These are phyloP conservation scores for Tiliqua scincoides DNA, from an alignment of 2,113 vertebrate species.

Conservation along the genomic window DNA sequence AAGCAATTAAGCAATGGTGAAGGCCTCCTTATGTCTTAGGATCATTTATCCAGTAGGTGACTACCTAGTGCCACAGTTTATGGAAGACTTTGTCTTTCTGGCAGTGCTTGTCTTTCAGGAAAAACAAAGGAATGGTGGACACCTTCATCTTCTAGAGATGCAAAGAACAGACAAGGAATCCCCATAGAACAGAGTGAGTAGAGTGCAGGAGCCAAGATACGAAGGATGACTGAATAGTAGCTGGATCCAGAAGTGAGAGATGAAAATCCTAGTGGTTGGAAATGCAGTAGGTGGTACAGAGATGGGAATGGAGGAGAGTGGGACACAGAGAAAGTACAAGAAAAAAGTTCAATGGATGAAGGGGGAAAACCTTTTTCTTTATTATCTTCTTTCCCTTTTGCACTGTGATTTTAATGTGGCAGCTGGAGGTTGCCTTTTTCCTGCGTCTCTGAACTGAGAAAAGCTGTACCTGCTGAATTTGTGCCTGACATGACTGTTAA, in stretches of 20 bases:
- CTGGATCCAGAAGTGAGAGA: background rate
- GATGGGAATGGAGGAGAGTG: background rate
- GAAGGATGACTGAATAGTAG: background rate
- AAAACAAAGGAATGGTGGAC: background rate
- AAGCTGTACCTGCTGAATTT: background rate
- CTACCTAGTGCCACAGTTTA: background rate
- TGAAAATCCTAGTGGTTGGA: background rate
- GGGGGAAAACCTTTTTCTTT: background rate
- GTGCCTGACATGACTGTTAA: background rate
- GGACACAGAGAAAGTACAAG: background rate
- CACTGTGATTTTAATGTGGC: background rate
- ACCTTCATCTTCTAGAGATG: background rate
- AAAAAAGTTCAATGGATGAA: background rate
- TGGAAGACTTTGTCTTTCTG: background rate
- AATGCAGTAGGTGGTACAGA: background rate
- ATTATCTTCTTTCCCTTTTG: too few species aligned
- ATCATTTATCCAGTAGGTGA: background rate
- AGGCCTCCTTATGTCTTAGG: background rate
- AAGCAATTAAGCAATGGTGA: background rate
- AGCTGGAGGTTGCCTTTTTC: background rate
- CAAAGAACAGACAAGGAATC: background rate
- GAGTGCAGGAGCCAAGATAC: background rate
- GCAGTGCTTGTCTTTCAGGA: background rate
- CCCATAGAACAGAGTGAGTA: background rate
- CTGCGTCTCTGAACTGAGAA: background rate